Evolutionary conservation across 1,140 invertebrate species (phyloP).

Genomic region (Nephila pilipes): DNA sequence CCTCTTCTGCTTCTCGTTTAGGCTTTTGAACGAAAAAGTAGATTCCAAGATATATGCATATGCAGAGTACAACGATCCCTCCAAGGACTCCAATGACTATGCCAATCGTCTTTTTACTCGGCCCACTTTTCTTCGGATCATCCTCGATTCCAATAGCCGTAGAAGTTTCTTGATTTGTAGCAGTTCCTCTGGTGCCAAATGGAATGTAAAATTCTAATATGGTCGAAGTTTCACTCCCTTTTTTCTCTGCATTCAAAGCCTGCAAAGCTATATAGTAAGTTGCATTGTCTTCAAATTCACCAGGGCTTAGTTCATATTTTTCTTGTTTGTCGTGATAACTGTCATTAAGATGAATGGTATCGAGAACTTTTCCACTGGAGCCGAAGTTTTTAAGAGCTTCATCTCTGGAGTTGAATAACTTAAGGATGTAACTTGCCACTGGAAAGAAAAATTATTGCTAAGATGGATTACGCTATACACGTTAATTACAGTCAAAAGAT

Average conservation of each 20-base stretch:
- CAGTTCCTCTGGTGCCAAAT: neutral
- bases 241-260: neutral
- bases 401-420: slow-evolving; percentile 33
- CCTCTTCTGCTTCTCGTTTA: neutral
- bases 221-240: slow-evolving; percentile 22
- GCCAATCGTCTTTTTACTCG: neutral
- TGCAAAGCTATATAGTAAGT: slow-evolving; percentile 20
- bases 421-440: slow-evolving; percentile 30
- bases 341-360: neutral
- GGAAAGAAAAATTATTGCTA: slow-evolving; percentile 24
- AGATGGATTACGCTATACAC: neutral
- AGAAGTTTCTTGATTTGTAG: neutral
- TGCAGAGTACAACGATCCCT: neutral
- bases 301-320: neutral
- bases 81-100: slow-evolving; percentile 46
- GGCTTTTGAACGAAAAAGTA: slow-evolving; percentile 38
- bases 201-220: slow-evolving; percentile 37
- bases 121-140: neutral
- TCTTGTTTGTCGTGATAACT: neutral
- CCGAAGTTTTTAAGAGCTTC: slow-evolving; percentile 9
- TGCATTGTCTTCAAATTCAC: neutral
- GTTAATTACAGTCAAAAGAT: too few relatives aligned
- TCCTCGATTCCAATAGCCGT: neutral
- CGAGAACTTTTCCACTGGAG: neutral
- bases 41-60: neutral